Base-by-base conservation (phyloP, 2,888 invertebrate species). In the Gari tellinella region DNA sequence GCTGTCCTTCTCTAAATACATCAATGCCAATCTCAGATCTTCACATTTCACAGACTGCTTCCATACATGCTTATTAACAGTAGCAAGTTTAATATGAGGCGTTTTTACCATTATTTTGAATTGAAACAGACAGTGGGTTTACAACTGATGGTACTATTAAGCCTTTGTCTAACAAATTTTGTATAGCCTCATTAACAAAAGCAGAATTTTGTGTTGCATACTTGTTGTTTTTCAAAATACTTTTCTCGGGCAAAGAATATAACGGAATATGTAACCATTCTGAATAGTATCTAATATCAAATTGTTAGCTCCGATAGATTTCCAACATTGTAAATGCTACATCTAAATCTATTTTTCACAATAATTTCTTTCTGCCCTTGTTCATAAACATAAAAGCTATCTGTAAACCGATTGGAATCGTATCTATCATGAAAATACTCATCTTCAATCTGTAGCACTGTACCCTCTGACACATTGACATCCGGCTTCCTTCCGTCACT, bases 361-460 rank as follows among this genome's bases (percentile, higher is more conserved):
- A 67, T 55, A 23, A 73, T 67, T 12, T 63, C n/a, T 23, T 67
- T 55, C n/a, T 55, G 62, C 17, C 67, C 65, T 38, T 76, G 61
- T 31, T 72, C 68, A 52, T 72, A 72, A 26, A 72, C 72, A 52
- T 46, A 76, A 64, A 52, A 68, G 37, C 72, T 57, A 25, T 49
- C n/a, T 5, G 57, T 57, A 51, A 57, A 58, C 4, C 31, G 31
- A 10, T 10, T 31, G 10, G 4, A 10, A 31, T 31, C 4, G 10
- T 7, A 31, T 31, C 31, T 10, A 31, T 31, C 10, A 31, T 31
- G 10, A 31, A 31, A 31, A 31, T 31, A 31, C 31, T 31, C 31
- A 31, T 31, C 31, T 31, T 31, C 31, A 31, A 31, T 31, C 5
- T 31, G 4, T 31, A 31, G 4, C 4, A 7, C 31, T 4, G 5